These are phyloP conservation scores for Chloropsis cyanopogon DNA, from an alignment of 2,113 vertebrate species.

Conservation along the genomic window DNA sequence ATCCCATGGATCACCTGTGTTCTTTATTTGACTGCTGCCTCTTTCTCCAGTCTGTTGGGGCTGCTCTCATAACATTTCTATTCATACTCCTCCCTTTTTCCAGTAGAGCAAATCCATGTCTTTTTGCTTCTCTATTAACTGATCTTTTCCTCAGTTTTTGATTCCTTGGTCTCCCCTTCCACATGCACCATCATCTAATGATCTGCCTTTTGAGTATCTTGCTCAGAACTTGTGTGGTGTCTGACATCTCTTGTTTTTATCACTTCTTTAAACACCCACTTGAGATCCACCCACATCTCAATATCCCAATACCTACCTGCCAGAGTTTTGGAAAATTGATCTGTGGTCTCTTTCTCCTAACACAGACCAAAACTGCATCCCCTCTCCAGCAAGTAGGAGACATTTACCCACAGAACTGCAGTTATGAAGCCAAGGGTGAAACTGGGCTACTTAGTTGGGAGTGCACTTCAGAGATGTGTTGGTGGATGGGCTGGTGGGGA, in stretches of 20 bases:
- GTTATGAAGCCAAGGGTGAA: neutral
- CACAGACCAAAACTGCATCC: neutral
- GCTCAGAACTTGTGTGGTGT: neutral
- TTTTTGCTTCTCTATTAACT: neutral
- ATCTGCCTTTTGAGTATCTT: neutral
- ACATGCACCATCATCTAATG: neutral
- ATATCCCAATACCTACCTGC: neutral
- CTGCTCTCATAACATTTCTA: neutral
- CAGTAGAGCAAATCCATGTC: neutral
- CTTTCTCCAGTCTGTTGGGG: neutral
- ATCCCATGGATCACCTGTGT: neutral
- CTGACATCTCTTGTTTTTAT: neutral
- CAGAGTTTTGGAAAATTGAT: neutral
- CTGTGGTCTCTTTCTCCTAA: neutral
- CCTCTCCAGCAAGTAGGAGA: neutral
- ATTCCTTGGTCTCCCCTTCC: neutral
- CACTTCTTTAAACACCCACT: neutral
- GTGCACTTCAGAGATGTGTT: neutral
- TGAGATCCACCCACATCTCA: neutral
- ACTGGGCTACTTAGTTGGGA: neutral
- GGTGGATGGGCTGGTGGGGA: neutral
- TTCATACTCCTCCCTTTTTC: neutral
- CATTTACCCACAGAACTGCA: neutral
- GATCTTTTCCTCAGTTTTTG: neutral
- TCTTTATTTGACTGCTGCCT: neutral